phyloP scores from a whole-genome alignment of 2,797 vertebrate genomes.

The Phoebastria nigripes region DNA sequence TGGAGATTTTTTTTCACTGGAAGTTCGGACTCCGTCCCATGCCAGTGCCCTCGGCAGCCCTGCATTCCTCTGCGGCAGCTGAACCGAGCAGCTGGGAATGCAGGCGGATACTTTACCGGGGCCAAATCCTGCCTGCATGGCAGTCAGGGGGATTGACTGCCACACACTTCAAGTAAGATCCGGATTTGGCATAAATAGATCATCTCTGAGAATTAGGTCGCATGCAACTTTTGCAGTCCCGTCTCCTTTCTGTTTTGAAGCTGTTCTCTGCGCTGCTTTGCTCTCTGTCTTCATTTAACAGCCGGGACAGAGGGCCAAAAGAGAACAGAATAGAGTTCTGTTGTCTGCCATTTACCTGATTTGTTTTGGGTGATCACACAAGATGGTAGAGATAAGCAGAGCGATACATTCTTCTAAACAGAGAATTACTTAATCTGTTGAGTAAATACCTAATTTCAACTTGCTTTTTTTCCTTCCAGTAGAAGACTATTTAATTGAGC shows the following conservation, averaged over 20 bases:
- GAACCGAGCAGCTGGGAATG: slow-evolving; percentile 53
- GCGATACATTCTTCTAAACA: background rate
- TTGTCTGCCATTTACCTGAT: background rate
- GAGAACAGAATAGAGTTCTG: background rate
- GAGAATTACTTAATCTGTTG: background rate
- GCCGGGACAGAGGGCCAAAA: background rate
- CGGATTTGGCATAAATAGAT: background rate
- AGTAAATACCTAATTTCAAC: background rate
- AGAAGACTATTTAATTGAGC: background rate
- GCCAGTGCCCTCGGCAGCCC: background rate
- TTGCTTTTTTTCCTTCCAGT: background rate
- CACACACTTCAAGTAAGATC: background rate
- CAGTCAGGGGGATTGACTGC: background rate
- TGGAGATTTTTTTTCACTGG: background rate
- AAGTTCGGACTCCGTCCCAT: fast-evolving
- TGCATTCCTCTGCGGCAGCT: slow-evolving; percentile 16
- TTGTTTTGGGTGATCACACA: background rate
- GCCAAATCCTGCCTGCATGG: slow-evolving; percentile 11
- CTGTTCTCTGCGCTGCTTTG: background rate
- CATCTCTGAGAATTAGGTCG: background rate
- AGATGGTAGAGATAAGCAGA: background rate
- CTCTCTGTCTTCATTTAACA: background rate
- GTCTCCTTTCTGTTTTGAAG: background rate
- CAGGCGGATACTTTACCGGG: background rate
- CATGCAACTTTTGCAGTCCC: background rate